These are phyloP conservation scores for Cryptomyrus ogoouensis DNA, from an alignment of 2,113 vertebrate species.

Conservation along the genomic window DNA sequence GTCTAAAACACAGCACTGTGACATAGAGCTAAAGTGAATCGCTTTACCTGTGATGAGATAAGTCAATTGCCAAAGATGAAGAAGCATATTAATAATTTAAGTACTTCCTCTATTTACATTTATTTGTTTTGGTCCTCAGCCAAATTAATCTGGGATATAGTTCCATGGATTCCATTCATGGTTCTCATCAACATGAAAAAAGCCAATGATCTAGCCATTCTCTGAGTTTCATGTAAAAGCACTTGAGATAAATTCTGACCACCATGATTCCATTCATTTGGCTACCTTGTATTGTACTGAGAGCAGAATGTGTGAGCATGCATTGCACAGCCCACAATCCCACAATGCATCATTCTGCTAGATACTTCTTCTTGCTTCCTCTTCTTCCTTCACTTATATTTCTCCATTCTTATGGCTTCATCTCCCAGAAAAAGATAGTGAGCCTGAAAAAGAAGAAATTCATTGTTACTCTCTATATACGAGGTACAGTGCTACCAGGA, in stretches of 20 bases:
- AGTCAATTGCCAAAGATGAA: background rate
- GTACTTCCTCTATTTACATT: background rate
- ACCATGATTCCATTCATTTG: background rate
- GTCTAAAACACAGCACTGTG: constrained; percentile 41
- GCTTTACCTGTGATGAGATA: background rate
- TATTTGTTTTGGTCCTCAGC: background rate
- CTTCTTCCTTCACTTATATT: constrained; percentile 19
- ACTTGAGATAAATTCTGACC: background rate
- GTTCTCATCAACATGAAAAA: background rate
- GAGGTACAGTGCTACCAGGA: background rate
- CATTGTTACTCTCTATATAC: background rate
- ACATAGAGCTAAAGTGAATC: background rate
- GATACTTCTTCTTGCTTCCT: constrained; percentile 16
- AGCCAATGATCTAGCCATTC: background rate
- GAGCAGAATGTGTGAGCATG: background rate
- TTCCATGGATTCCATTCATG: background rate
- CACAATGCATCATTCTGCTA: constrained; percentile 35
- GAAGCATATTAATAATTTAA: background rate
- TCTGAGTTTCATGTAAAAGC: background rate
- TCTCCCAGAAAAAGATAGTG: constrained; percentile 33
- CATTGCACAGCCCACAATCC: constrained; percentile 29
- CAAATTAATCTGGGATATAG: background rate
- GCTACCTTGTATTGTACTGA: background rate
- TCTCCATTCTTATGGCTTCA: constrained; percentile 24
- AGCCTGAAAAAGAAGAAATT: constrained; percentile 41